Base-by-base conservation (phyloP, 1,140 invertebrate genomes). In the Brachionus plicatilis region DNA sequence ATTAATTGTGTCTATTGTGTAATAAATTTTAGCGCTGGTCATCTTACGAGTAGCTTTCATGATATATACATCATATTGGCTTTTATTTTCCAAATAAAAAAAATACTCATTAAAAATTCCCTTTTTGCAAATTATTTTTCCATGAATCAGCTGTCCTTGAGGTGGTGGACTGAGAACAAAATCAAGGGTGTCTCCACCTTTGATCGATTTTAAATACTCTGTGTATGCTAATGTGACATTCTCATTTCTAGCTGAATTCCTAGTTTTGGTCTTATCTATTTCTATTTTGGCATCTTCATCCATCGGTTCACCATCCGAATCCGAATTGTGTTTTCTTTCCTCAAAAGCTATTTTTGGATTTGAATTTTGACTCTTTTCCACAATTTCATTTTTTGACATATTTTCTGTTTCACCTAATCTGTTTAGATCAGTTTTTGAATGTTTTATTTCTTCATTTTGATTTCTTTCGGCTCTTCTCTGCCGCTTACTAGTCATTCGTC, bases 61-160 rank as follows among this genome's bases (percentile, higher is more conserved):
- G 12, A 82, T 41, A 12, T 29, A 68, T n/a, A 82, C 41, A 45
- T 65, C 53, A 60, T 11, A 43, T 11, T 82, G 27, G n/a, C 5
- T 24, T 29, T 53, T 27, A 65, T 82, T 68, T 47, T 82, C 79
- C 53, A 82, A 60, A 60, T 82, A 65, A 41, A 82, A 82, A 41
- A 33, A 68, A 65, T 82, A 82, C 45, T 82, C 79, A 68, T 82
- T 82, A 17, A 82, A 82, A 65, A 82, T 9, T 20, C 79, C 79
- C 41, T 82, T 82, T 60, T 82, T 60, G 65, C 79, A 82, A 60
- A 82, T 37, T 82, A 82, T 82, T 82, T 68, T 82, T 1, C 79
- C 37, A 68, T 68, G 33, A 24, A 82, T 37, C 33, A 82, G 33
- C 65, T 65, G 79, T 20, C 53, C 37, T 68, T 82, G 53, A 37